Base-by-base conservation (phyloP, 2,113 vertebrate species). In the Crocuta crocuta region DNA sequence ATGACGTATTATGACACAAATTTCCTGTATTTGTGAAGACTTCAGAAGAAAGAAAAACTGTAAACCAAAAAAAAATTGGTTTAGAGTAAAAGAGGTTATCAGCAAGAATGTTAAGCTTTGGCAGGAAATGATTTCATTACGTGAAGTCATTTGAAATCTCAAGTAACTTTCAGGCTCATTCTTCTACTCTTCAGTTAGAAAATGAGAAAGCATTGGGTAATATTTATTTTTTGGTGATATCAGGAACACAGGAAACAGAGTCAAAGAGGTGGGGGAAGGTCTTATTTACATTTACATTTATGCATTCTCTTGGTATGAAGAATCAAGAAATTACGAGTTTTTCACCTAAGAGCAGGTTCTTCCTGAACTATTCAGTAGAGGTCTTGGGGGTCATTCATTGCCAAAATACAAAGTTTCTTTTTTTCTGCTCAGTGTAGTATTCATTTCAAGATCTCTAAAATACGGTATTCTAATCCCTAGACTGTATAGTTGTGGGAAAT, bases 31-130 rank as follows among this genome's bases (percentile, higher is more conserved):
- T 45, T 89, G 43, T 89, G 50, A 63, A 66, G 31, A 58, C 43
- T 81, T 82, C 7, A 92, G 61, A 81, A 82, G 61, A 55, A 93
- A 82, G 55, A 90, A 39, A 66, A 82, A 45, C 39, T 80, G 70
- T 66, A 82, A 87, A 58, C 61, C 4, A 74, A 81, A 85, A 79
- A 45, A 2, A 28, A 61, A n/a, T 96, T 50, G 35, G 10, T 71
- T 94, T 92, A 86, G 63, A 95, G 63, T 89, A 96, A 85, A 93
- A 65, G 48, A 83, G 50, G 15, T 19, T 92, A 26, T 33, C 53
- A 68, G 16, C 21, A 74, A 55, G 43, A 82, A 86, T 55, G 45
- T 19, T 55, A 84, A 73, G 31, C 31, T 95, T 91, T 89, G 26
- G 61, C 43, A 68, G 63, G 63, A 95, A 89, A 82, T 73, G 50